Evolutionary conservation across 2,113 vertebrate genomes (phyloP), one percentile per base, ranked within the genome.

Genomic region (Hypocryptadius cinnamomeus): DNA sequence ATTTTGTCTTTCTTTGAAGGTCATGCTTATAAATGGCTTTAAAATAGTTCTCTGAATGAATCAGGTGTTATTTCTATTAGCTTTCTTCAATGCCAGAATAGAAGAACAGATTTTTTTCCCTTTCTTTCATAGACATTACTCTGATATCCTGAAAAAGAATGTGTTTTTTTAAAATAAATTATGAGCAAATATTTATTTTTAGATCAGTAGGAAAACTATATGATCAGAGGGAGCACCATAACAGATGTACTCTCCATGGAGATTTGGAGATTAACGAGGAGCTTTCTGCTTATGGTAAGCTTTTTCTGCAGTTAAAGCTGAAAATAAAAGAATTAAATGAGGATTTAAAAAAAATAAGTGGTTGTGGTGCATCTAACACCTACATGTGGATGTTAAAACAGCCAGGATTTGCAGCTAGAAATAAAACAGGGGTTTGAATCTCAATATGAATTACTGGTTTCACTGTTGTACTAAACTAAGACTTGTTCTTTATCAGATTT

Each of bases 1-100:
- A 2, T 69, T 95, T 87, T 70, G n/a, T 82, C 76, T 93, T 78
- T 85, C 85, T 93, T 93, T 85, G 85, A 89, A 94, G 88, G 78
- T 83, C 31, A 5, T 45, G 20, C 82, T 68, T 77, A 65, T 17
- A 81, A 90, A 85, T 35, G 74, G 44, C 33, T 73, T 82, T 54
- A 92, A 96, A 95, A 73, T 79, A 89, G 47, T 83, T 85, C 61
- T 68, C 31, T 61, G 53, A 45, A 33, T 74, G 78, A 94, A 68
- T 90, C 24, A 47, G 66, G 16, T 56, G 50, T 64, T 92, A 57
- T 89, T 94, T 90, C 85, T 92, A 15, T 59, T 45, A 92, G 35
- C 24, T 81, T 84, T 88, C 57, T 86, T 95, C 61, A 87, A 93
- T 74, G 69, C 3, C 47, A 85, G 42, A 81, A 86, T 63, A 61